Percentiles rank a stretch among this genome's conserved stretches.
Evolutionary conservation across 2,797 vertebrate genomes (phyloP).

Genomic region (Orestias chungarensis): DNA sequence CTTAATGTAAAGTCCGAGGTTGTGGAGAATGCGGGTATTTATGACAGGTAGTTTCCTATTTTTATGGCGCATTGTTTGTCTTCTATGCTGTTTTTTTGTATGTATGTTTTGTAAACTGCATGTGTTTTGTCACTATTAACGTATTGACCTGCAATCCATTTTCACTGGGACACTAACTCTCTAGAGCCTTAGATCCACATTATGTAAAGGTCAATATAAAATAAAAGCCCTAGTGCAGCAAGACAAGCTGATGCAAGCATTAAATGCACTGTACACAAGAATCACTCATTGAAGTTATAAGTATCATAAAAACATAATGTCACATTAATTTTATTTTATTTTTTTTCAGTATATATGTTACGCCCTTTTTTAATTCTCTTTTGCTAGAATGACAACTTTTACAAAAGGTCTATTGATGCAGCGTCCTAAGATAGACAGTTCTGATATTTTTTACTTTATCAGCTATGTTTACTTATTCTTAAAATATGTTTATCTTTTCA

Average conservation of each 20-base stretch:
- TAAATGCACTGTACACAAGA: neutral
- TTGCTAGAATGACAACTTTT: neutral
- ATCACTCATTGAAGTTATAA: neutral
- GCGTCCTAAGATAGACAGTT: too few species aligned
- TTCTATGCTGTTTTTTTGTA: neutral
- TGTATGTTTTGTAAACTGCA: neutral
- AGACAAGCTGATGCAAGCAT: slow-evolving; percentile 2
- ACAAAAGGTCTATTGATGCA: neutral
- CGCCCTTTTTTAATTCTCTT: neutral
- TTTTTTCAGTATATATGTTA: neutral
- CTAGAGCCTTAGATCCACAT: neutral
- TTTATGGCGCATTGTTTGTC: neutral
- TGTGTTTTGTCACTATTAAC: neutral
- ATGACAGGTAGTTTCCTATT: neutral
- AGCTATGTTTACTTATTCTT: neutral
- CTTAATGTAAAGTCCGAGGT: neutral
- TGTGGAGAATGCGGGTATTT: neutral
- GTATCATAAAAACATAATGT: neutral
- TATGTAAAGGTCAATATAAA: slow-evolving; percentile 5
- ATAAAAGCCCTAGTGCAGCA: neutral
- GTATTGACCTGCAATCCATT: neutral
- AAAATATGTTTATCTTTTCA: too few species aligned
- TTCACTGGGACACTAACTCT: neutral
- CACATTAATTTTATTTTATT: neutral
- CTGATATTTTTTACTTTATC: neutral